A percentile compares a stretch with the other conserved stretches of the same genome.
phyloP scores from a whole-genome alignment of 2,797 vertebrate genomes.

The Limnodromus scolopaceus region DNA sequence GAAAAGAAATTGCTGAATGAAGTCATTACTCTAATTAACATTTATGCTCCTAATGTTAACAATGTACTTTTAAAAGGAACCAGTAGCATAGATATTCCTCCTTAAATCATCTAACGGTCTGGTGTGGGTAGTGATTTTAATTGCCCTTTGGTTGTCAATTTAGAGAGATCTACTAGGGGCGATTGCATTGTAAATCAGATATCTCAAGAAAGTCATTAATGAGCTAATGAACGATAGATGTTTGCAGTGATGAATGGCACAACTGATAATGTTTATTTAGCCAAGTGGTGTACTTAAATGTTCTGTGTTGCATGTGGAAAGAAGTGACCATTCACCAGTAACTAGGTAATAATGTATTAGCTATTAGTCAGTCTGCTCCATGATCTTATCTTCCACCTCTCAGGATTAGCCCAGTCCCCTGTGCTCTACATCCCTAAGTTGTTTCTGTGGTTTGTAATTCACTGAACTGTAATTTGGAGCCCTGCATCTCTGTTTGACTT shows the following conservation, averaged over 20 bases:
- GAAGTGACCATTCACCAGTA: background rate
- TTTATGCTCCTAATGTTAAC: constrained; percentile 64
- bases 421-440: background rate
- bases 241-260: background rate
- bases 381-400: background rate
- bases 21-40: constrained; percentile 74
- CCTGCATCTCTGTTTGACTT: constrained; percentile 38
- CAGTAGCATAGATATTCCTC: constrained; percentile 20
- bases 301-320: background rate
- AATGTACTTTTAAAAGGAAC: constrained; percentile 45
- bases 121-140: constrained; percentile 51
- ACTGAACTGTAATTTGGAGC: background rate
- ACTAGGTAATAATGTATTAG: background rate
- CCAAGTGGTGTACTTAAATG: background rate
- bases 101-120: constrained; percentile 22
- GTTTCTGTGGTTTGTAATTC: constrained; percentile 7
- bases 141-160: constrained; percentile 67
- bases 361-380: background rate
- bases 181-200: constrained; percentile 39
- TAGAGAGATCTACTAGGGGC: constrained; percentile 38
- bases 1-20: constrained; percentile 72
- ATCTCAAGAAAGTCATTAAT: constrained; percentile 34
- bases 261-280: background rate
- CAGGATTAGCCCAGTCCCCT: background rate
- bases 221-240: background rate